These are phyloP conservation scores for Scopus umbretta DNA, from an alignment of 2,113 vertebrate species.

Conservation along the genomic window DNA sequence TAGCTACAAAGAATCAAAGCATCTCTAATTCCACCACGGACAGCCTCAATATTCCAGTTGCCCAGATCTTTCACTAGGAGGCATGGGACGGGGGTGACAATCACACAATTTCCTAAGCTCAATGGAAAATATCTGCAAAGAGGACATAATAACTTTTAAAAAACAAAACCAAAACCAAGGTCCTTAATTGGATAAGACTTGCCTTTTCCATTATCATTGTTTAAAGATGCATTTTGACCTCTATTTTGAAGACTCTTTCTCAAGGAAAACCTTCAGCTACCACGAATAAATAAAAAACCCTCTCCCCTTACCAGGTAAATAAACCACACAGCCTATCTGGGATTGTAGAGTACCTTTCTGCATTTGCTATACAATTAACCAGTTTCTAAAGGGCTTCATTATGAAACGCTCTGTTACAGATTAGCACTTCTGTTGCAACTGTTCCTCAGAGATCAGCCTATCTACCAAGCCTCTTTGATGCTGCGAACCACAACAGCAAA, in stretches of 20 bases:
- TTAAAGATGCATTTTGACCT: neutral
- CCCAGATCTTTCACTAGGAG: neutral
- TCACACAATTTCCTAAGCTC: neutral
- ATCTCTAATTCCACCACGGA: neutral
- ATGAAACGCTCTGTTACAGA: neutral
- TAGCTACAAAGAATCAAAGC: neutral
- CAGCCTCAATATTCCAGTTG: neutral
- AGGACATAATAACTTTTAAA: neutral
- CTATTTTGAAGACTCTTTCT: neutral
- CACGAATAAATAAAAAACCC: neutral
- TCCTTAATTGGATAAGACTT: neutral
- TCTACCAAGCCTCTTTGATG: neutral
- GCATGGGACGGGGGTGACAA: rapidly evolving
- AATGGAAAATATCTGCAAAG: neutral
- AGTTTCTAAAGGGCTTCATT: neutral
- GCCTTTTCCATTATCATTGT: neutral
- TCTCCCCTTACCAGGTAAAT: neutral
- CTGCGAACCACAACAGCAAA: neutral
- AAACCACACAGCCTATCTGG: neutral
- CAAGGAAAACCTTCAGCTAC: neutral
- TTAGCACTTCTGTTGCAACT: neutral
- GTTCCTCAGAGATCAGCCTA: neutral
- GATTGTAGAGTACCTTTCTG: neutral
- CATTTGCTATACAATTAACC: neutral
- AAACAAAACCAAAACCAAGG: no score